Percentiles rank a stretch among this genome's conserved stretches.
Evolutionary conservation across 1,140 invertebrate species (phyloP).

Genomic region (Aporrectodea caliginosa): DNA sequence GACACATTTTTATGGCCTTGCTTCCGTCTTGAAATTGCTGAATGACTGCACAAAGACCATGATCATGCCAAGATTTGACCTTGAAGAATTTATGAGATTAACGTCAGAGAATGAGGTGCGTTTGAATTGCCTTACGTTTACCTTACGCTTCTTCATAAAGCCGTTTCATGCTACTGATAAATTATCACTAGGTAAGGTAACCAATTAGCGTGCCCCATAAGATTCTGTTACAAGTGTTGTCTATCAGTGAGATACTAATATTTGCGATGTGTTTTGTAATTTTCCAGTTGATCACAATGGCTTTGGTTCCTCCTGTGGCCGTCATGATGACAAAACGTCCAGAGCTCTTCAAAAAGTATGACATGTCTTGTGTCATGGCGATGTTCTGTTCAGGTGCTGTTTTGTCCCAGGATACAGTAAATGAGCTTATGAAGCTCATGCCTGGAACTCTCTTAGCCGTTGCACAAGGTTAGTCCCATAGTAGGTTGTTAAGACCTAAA

Average conservation of each 20-base stretch:
- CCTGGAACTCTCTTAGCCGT: neutral
- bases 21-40: neutral
- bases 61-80: neutral
- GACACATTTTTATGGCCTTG: neutral
- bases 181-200: too few species aligned
- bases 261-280: too few species aligned
- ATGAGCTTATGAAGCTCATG: constrained; percentile 36
- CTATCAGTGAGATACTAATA: too few species aligned
- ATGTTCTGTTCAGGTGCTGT: constrained; percentile 49
- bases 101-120: neutral
- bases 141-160: too few species aligned
- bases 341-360: constrained; percentile 40
- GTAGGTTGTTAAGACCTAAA: too few species aligned
- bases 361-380: constrained; percentile 35
- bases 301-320: constrained; percentile 51
- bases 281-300: constrained; percentile 40
- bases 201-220: too few species aligned
- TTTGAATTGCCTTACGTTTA: too few species aligned
- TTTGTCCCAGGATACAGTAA: constrained; percentile 42
- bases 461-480: neutral
- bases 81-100: neutral
- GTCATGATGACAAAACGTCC: constrained; percentile 50
- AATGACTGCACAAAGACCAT: neutral
- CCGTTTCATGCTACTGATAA: too few species aligned
- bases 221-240: too few species aligned